Evolutionary conservation across 2,797 vertebrate species (phyloP).

Genomic region (Cichlasoma orientale): DNA sequence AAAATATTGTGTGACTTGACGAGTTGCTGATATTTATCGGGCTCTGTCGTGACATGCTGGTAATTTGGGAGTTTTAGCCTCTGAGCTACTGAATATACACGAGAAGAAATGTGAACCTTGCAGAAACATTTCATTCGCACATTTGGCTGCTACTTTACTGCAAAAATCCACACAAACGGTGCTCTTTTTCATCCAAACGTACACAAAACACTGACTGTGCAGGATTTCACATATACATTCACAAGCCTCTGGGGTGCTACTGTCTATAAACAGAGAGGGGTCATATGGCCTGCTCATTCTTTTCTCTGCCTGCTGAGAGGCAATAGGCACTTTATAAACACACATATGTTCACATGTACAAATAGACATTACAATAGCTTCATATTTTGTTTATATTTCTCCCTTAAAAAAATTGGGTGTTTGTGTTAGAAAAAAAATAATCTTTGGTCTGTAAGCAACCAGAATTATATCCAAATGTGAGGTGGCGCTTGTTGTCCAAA

Average conservation of each 20-base stretch:
- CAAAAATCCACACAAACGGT: conserved; percentile 71
- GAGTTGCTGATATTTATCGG: conserved; percentile 36
- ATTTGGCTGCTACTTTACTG: conserved; percentile 72
- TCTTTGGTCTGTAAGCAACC: conserved; percentile 97
- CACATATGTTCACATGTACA: conserved; percentile 86
- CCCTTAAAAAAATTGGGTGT: conserved; percentile 79
- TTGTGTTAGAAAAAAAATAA: conserved; percentile 75
- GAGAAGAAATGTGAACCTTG: conserved; percentile 48
- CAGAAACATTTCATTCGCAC: conserved; percentile 44
- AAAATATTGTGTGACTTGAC: conserved; percentile 29
- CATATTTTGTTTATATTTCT: conserved; percentile 62
- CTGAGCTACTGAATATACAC: conserved; percentile 11
- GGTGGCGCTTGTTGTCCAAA: conserved; percentile 51
- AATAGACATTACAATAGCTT: conserved; percentile 84
- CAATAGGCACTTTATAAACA: conserved; percentile 94
- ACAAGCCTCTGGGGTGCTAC: conserved; percentile 84
- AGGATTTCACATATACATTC: conserved; percentile 86
- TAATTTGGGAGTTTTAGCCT: not conserved
- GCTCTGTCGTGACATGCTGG: not conserved
- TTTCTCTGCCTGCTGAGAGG: conserved; percentile 83
- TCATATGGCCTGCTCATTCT: conserved; percentile 69
- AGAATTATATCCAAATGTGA: conserved; percentile 64
- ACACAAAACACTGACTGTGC: conserved; percentile 49
- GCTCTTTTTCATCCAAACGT: conserved; percentile 32
- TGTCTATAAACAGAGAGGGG: conserved; percentile 82